phyloP scores from a whole-genome alignment of 2,888 invertebrate species.

The Girardia tigrina region DNA sequence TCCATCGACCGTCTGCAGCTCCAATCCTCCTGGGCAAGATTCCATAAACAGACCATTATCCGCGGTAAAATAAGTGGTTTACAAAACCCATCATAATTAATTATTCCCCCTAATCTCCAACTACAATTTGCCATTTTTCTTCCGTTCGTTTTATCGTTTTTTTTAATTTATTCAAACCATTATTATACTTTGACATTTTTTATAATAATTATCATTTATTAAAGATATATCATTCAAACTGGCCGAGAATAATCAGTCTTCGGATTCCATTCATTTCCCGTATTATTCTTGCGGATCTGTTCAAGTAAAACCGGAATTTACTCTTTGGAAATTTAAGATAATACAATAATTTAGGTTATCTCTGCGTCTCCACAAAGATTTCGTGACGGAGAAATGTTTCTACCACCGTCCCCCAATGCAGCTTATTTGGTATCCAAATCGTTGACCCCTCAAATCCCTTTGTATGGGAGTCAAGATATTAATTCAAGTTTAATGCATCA shows the following conservation, averaged over 20 bases:
- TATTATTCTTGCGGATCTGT: conserved; percentile 2
- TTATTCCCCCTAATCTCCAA: conserved; percentile 2
- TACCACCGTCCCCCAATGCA: not conserved
- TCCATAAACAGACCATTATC: conserved; percentile 16
- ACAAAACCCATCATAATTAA: not conserved
- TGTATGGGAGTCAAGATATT: not conserved
- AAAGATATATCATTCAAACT: not conserved
- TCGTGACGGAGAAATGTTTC: not conserved
- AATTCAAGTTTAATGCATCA: conserved; percentile 19
- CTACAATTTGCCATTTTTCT: conserved; percentile 16
- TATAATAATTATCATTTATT: not conserved
- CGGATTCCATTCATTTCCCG: conserved; percentile 8
- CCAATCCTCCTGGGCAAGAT: conserved; percentile 16
- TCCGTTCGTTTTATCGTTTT: not conserved
- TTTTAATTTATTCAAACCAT: not conserved
- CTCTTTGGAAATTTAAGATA: not conserved
- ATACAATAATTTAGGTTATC: not conserved
- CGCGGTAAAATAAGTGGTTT: not conserved
- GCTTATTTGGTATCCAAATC: not conserved
- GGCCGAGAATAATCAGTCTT: not conserved
- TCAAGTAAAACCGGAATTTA: no score
- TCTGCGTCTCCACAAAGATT: not conserved
- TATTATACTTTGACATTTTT: not conserved
- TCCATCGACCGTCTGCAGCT: not conserved
- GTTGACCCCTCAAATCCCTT: not conserved